Conservation (phyloP, 2,797 vertebrate genomes). For the Amphiprion clarkii region DNA sequence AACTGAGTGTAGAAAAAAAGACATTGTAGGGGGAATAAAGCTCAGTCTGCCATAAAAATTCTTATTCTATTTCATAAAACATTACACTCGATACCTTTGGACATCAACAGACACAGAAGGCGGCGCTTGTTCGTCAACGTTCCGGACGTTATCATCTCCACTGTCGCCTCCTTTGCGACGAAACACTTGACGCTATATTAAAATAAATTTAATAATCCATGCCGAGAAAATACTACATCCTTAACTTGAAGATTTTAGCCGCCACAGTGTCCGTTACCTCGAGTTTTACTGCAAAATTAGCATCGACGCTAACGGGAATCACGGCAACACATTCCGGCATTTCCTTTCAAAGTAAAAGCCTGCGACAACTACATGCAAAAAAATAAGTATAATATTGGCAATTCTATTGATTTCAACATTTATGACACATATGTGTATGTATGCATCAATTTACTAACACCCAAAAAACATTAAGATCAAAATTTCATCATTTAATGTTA, state of each 20-base stretch:
- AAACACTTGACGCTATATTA: background rate
- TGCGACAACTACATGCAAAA: background rate
- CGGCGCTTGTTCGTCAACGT: background rate
- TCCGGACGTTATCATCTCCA: constrained; percentile 14
- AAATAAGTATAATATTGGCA: background rate
- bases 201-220: accelerated
- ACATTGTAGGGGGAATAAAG: background rate
- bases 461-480: too few species aligned
- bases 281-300: background rate
- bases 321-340: constrained; percentile 2
- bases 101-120: constrained; percentile 15
- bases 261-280: background rate
- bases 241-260: background rate
- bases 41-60: accelerated
- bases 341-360: constrained; percentile 60
- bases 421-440: too few species aligned
- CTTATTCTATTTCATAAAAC: background rate
- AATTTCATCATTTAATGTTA: too few species aligned
- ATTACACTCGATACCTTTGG: constrained; percentile 32
- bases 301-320: accelerated
- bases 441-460: too few species aligned
- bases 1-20: too few species aligned
- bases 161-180: background rate
- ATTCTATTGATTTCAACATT: too few species aligned
- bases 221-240: accelerated